These are phyloP conservation scores for Hypanus sabinus DNA, from an alignment of 2,113 vertebrate genomes.

Conservation along the genomic window DNA sequence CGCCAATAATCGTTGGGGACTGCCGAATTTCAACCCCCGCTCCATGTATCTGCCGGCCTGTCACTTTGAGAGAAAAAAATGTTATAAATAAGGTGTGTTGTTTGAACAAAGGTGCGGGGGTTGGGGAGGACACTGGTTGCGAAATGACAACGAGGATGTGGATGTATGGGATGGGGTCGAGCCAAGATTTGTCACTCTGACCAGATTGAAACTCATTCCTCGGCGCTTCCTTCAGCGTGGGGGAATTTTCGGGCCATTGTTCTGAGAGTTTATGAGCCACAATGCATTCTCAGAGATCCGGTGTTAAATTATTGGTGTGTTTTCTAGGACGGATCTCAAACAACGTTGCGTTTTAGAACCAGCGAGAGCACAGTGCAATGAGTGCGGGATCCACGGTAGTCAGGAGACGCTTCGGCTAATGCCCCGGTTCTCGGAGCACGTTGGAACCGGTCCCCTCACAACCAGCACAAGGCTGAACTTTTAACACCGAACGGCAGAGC, in stretches of 20 bases:
- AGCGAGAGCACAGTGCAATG: background rate
- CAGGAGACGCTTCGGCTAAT: background rate
- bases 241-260: background rate
- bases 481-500: too few relatives aligned
- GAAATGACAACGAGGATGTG: background rate
- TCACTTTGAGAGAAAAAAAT: background rate
- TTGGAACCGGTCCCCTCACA: too few relatives aligned
- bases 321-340: background rate
- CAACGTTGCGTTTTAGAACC: background rate
- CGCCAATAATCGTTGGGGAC: too few relatives aligned
- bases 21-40: background rate
- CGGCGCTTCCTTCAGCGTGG: background rate
- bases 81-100: background rate
- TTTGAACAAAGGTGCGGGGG: background rate
- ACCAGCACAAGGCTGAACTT: too few relatives aligned
- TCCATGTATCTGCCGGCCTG: background rate
- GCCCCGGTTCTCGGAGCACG: background rate
- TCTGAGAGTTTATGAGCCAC: background rate
- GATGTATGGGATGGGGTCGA: too few relatives aligned
- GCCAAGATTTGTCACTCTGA: too few relatives aligned
- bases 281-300: background rate
- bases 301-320: too few relatives aligned
- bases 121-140: background rate
- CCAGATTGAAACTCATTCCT: background rate
- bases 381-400: background rate